phyloP scores from a whole-genome alignment of 2,113 vertebrate genomes.

The Thunnus maccoyii region DNA sequence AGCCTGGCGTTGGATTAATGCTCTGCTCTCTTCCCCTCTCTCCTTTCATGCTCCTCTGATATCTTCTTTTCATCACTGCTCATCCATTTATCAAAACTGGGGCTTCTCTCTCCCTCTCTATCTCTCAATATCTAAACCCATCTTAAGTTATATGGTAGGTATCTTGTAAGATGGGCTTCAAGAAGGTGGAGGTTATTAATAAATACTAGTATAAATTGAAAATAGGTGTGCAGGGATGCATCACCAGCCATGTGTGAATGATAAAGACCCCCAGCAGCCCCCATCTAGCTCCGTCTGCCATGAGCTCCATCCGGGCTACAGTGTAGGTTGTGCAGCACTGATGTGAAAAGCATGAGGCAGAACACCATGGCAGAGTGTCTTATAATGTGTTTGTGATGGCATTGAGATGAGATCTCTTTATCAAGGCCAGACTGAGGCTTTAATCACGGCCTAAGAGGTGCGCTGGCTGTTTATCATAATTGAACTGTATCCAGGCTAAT shows the following conservation, averaged over 20 bases:
- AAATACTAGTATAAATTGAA: slow-evolving; percentile 83
- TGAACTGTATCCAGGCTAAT: slow-evolving; percentile 95
- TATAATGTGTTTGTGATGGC: slow-evolving; percentile 92
- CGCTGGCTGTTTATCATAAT: slow-evolving; percentile 94
- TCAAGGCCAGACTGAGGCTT: slow-evolving; percentile 89
- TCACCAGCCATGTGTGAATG: slow-evolving; percentile 88
- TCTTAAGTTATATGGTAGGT: slow-evolving; percentile 64
- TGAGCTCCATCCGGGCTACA: slow-evolving; percentile 40
- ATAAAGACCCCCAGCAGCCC: slow-evolving; percentile 88
- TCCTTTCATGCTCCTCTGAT: slow-evolving; percentile 92
- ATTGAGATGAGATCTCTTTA: slow-evolving; percentile 95
- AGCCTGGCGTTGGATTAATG: slow-evolving; percentile 80
- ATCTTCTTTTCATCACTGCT: slow-evolving; percentile 97
- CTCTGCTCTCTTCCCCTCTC: slow-evolving; percentile 82
- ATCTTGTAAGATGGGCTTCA: slow-evolving; percentile 52
- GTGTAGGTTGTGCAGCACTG: slow-evolving; percentile 69
- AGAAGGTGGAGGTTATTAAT: slow-evolving; percentile 78
- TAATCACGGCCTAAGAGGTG: slow-evolving; percentile 96
- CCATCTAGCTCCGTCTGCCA: slow-evolving; percentile 77
- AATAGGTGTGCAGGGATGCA: slow-evolving; percentile 82
- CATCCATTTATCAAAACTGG: slow-evolving; percentile 93
- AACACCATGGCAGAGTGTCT: slow-evolving; percentile 83
- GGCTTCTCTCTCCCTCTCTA: slow-evolving; percentile 45
- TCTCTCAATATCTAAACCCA: slow-evolving; percentile 58
- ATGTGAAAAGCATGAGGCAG: slow-evolving; percentile 82